Percentiles rank a stretch among this genome's conserved stretches.
These are phyloP conservation scores for Dendrocincla tyrannina DNA, from an alignment of 2,797 vertebrate genomes.

Conservation along the genomic window DNA sequence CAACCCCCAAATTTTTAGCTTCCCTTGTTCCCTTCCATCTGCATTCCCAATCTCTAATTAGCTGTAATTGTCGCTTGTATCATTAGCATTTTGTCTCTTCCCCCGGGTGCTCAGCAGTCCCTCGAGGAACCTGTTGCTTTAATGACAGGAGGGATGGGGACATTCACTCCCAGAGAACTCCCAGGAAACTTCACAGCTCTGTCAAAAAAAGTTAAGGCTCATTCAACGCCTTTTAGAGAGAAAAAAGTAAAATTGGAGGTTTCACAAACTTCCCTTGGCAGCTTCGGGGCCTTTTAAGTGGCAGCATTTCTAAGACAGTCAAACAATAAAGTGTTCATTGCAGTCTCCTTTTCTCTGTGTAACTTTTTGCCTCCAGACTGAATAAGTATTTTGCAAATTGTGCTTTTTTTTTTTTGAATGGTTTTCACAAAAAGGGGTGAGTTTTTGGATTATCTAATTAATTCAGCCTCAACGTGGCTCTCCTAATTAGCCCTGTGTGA, in stretches of 20 bases:
- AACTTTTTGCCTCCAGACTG: background rate
- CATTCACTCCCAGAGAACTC: background rate
- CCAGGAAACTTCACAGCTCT: background rate
- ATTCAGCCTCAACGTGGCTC: background rate
- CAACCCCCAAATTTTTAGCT: accelerated
- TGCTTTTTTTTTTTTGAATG: background rate
- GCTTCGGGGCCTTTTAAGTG: slow-evolving; percentile 17
- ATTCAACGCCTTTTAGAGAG: background rate
- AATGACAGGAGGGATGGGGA: background rate
- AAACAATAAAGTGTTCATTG: background rate
- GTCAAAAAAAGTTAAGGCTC: background rate
- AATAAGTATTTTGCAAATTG: background rate
- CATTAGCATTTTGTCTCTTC: background rate
- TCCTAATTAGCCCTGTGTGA: background rate
- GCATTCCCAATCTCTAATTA: background rate
- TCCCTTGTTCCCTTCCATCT: background rate
- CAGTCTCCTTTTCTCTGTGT: background rate
- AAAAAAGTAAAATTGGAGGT: background rate
- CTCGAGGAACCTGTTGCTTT: background rate
- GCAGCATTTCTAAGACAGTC: background rate
- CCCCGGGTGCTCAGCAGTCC: background rate
- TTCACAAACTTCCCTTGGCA: background rate
- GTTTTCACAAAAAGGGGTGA: background rate
- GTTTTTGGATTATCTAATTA: background rate
- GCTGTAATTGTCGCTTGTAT: background rate